A percentile compares a stretch with the other conserved stretches of the same genome.
phyloP scores from a whole-genome alignment of 2,797 vertebrate genomes.

The Hozukius guyotensis region DNA sequence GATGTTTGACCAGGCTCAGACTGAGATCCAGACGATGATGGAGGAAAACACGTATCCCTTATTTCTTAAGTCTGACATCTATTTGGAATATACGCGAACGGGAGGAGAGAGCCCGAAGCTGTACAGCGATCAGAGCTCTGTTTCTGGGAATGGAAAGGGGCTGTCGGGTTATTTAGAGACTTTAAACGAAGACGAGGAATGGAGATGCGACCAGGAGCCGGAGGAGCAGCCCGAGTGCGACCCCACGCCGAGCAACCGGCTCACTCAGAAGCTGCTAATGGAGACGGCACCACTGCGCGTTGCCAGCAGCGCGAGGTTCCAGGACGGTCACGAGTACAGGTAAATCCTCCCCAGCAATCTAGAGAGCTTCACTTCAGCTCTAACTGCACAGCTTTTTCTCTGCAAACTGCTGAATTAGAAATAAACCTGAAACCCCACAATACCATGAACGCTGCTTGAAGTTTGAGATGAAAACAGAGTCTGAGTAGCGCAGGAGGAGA shows the following conservation, averaged over 20 bases:
- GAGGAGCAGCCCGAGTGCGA: conserved; percentile 83
- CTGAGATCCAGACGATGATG: conserved; percentile 94
- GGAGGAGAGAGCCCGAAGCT: conserved; percentile 95
- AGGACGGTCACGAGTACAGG: conserved; percentile 94
- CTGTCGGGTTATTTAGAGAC: conserved; percentile 90
- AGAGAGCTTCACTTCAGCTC: conserved; percentile 49
- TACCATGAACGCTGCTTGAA: conserved; percentile 59
- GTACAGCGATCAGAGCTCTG: conserved; percentile 88
- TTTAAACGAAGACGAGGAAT: conserved; percentile 92
- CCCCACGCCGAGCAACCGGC: conserved; percentile 79
- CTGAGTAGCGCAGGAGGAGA: conserved; percentile 62
- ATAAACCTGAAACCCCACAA: conserved; percentile 59
- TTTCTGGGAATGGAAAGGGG: conserved; percentile 88
- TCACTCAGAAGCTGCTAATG: conserved; percentile 91
- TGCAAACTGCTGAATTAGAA: conserved; percentile 75
- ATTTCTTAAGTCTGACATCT: conserved; percentile 97
- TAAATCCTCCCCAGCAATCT: conserved; percentile 76
- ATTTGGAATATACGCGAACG: conserved; percentile 94
- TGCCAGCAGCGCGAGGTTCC: conserved; percentile 83
- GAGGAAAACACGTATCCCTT: conserved; percentile 97
- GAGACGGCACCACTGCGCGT: conserved; percentile 87
- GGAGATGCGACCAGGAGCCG: conserved; percentile 88
- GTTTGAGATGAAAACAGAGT: conserved; percentile 72
- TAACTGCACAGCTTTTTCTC: conserved; percentile 39
- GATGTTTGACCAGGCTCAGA: conserved; percentile 99